Evolutionary conservation across 2,113 vertebrate genomes (phyloP).

Genomic region (Tamias sibiricus): DNA sequence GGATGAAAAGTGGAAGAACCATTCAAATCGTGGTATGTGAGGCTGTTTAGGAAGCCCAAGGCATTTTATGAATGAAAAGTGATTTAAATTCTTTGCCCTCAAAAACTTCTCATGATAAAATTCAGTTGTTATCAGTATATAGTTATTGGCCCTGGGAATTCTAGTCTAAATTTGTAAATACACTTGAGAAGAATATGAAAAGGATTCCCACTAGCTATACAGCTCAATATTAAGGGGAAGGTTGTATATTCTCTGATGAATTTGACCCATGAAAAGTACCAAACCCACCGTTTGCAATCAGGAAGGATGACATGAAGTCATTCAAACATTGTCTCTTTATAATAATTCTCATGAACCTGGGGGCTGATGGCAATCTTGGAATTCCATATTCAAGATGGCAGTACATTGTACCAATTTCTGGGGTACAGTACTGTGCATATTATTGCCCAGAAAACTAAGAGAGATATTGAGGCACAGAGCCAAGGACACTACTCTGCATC

Average conservation of each 20-base stretch:
- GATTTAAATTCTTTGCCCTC: constrained; percentile 32
- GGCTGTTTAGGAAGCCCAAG: neutral
- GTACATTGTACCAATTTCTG: neutral
- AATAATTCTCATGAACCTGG: neutral
- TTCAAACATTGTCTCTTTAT: neutral
- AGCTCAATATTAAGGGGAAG: neutral
- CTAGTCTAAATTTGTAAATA: constrained; percentile 2
- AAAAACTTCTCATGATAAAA: constrained; percentile 16
- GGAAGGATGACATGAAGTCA: neutral
- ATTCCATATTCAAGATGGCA: neutral
- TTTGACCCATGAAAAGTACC: neutral
- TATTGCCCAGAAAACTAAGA: neutral
- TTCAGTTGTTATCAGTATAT: neutral
- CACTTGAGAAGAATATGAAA: constrained; percentile 35
- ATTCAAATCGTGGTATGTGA: neutral
- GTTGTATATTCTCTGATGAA: neutral
- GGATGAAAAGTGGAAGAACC: neutral
- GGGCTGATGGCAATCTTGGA: neutral
- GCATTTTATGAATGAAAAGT: neutral
- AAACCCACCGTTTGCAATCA: neutral
- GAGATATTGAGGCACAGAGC: neutral
- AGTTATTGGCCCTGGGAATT: neutral
- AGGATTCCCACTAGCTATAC: neutral
- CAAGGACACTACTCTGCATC: neutral
- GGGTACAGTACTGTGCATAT: neutral